Percentiles rank a stretch among this genome's conserved stretches.
Conservation (phyloP, 2,113 vertebrate species). For the Gavialis gangeticus region DNA sequence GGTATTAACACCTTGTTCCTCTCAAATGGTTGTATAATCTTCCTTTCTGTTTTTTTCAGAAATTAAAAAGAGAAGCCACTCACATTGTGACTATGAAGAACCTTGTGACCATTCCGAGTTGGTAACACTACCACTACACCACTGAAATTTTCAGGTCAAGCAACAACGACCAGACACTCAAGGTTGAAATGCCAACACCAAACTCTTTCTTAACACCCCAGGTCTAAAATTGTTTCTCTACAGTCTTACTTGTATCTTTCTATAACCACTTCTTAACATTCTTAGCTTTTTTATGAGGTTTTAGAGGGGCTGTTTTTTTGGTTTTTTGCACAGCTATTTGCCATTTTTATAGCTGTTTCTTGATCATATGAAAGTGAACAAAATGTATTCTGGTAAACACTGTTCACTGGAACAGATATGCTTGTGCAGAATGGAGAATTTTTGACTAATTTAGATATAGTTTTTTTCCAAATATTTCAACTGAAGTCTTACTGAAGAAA, state of each 20-base stretch:
- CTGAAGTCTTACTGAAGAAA: constrained; percentile 67
- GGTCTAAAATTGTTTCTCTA: constrained; percentile 66
- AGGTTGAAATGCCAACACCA: constrained; percentile 80
- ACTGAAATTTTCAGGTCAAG: constrained; percentile 57
- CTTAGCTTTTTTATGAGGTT: constrained; percentile 74
- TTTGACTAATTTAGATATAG: constrained; percentile 72
- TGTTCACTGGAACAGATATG: constrained; percentile 77
- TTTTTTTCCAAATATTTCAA: constrained; percentile 66
- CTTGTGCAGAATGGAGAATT: constrained; percentile 67
- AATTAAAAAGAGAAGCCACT: constrained; percentile 28
- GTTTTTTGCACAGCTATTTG: constrained; percentile 80
- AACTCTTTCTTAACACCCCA: constrained; percentile 78
- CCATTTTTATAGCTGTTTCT: constrained; percentile 74
- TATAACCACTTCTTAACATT: constrained; percentile 93
- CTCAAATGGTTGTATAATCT: background rate
- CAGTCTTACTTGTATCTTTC: constrained; percentile 77
- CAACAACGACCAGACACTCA: constrained; percentile 67
- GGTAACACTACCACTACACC: constrained; percentile 59
- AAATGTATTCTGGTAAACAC: constrained; percentile 56
- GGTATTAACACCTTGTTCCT: fast-evolving
- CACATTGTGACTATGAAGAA: constrained; percentile 65
- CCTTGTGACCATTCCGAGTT: constrained; percentile 73
- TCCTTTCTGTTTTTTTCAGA: constrained; percentile 63
- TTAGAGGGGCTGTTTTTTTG: constrained; percentile 64
- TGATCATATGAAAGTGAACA: constrained; percentile 81